Evolutionary conservation across 2,888 invertebrate species (phyloP), one percentile per base, ranked within the genome.

Genomic region (Pristionchus mayeri): DNA sequence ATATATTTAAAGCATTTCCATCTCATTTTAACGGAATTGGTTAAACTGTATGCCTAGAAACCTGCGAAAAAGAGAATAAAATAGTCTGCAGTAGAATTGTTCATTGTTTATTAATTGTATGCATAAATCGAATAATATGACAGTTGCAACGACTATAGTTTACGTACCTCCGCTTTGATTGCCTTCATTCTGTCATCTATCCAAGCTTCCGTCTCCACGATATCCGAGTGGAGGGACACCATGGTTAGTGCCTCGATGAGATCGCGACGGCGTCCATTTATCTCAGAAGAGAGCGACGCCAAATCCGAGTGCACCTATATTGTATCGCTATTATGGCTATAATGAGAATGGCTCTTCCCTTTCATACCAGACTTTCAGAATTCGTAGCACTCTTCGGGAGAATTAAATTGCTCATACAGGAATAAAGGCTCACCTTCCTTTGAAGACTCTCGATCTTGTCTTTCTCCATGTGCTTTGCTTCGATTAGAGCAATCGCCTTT

Each of bases 161-260:
- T n/a, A n/a, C 81, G 95, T 95, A 0, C 93, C 85, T 93, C 93
- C 75, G 91, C 88, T 0, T 91, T 92, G 3, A 92, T 89, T 3
- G 79, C 86, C 86, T 93, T 93, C 87, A 93, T 89, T 87, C 93
- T 93, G 84, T 94, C 94, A 86, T 93, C 93, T 67, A 94, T 93
- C 94, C 94, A 94, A 7, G 93, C 91, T 86, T 93, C 93, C 87
- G 93, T 93, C 92, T 94, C 90, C 13, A 95, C 96, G 11, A 97
- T 96, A 93, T 98, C 98, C 50, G 97, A 95, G 44, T 96, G 95
- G 94, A 98, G 98, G 94, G 97, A 96, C 0, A 97, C 96, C 90
- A 97, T 96, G 4, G 97, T 94, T 34, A 97, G 94, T 0, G 96
- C 95, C 87, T 96, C 96, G 50, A 95, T 95, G n/a, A 98, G 94